A percentile compares a stretch with the other conserved stretches of the same genome.
These are phyloP conservation scores for Cydia pomonella DNA, from an alignment of 1,140 invertebrate genomes.

Conservation along the genomic window DNA sequence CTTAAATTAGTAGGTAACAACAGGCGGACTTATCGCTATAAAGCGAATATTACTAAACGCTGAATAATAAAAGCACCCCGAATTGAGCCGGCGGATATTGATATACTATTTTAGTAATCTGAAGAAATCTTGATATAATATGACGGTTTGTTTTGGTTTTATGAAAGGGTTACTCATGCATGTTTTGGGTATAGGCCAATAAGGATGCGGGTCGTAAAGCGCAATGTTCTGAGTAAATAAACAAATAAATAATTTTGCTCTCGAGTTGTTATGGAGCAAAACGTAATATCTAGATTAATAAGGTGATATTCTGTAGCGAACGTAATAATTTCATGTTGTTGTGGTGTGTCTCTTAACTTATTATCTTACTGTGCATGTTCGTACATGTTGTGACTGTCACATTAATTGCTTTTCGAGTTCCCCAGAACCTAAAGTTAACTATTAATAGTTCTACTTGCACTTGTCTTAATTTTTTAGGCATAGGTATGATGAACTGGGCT, in stretches of 20 bases:
- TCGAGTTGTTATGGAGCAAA: neutral
- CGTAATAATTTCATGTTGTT: neutral
- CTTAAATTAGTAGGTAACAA: no score
- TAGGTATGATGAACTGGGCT: no score
- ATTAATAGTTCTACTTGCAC: no score
- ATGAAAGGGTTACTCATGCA: neutral
- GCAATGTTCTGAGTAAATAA: constrained; percentile 16
- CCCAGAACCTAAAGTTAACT: no score
- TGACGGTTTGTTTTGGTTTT: neutral
- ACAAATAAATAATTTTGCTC: constrained; percentile 10
- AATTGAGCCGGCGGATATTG: neutral
- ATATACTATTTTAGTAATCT: neutral
- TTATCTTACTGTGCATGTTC: no score
- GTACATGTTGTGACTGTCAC: no score
- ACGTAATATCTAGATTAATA: neutral
- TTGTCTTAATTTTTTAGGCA: no score
- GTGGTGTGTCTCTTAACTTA: neutral
- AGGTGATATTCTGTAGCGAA: neutral
- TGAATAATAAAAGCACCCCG: no score
- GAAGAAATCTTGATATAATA: neutral
- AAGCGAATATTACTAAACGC: no score
- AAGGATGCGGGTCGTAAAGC: neutral
- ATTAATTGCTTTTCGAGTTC: no score
- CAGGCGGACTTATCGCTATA: no score
- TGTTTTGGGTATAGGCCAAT: neutral